Evolutionary conservation across 2,113 vertebrate genomes (phyloP), one percentile per base, ranked within the genome.

Genomic region (Ciconia maguari): DNA sequence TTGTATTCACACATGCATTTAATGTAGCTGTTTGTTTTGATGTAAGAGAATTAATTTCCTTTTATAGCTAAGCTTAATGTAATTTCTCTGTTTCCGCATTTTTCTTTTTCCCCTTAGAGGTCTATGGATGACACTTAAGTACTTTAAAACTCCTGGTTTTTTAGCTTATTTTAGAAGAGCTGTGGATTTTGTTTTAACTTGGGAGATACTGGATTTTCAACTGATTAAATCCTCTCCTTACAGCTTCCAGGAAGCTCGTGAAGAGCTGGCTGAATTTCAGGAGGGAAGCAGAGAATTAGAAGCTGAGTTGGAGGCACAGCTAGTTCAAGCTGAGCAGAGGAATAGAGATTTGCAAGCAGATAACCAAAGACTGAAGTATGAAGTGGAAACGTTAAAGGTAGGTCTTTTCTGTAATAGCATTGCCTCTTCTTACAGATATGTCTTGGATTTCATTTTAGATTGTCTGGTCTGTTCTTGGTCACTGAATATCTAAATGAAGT

Each of bases 201-300:
- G 89, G 32, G 65, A 88, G 60, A 19, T 77, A 62, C 36, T 94
- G 70, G 19, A 8, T 83, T 93, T 79, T n/a, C 61, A 68, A 9
- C 62, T 94, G 85, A 52, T 82, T 14, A 38, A 89, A 77, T 72
- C 20, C 49, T 95, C 21, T 84, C 83, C 30, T 96, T 94, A 62
- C 76, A 99, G 99, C 97, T 99, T 98, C 97, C 99, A 99, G 89
- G 99, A 99, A 78, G 99, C 99, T 86, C 99, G 99, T 79, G 99
- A 99, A 93, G 99, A 99, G 96, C 98, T 99, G 97, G 98, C 99
- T 95, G 99, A 99, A 94, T 99, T 99, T 98, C 99, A 99, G 97
- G 99, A 99, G 95, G 99, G 99, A 72, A 99, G 99, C 98, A 98
- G 99, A 79, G 99, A 99, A 92, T 97, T 99, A 94, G 99, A 99